A percentile compares a stretch with the other conserved stretches of the same genome.
phyloP scores from a whole-genome alignment of 53 echinoderm and acorn worm species.

The Patiria pectinifera region DNA sequence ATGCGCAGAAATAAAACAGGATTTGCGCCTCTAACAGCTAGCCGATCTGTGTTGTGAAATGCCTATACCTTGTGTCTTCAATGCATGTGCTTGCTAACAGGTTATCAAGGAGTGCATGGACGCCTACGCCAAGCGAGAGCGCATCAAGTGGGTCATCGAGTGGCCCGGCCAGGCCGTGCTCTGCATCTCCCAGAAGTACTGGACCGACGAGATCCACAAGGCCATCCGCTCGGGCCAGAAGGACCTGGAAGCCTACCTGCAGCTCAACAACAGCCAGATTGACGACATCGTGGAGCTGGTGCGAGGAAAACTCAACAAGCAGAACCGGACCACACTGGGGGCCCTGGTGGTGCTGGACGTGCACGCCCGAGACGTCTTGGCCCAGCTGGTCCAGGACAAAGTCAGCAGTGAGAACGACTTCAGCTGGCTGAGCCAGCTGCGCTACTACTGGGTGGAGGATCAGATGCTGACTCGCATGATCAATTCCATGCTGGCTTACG shows the following conservation, averaged over 20 bases:
- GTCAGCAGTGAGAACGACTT: slow-evolving; percentile 92
- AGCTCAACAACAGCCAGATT: slow-evolving; percentile 92
- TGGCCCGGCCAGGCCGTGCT: slow-evolving; percentile 98
- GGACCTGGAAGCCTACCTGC: slow-evolving; percentile 81
- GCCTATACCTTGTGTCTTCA: neutral
- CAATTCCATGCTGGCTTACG: slow-evolving; percentile 97
- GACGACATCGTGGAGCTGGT: slow-evolving; percentile 97
- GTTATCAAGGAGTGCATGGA: slow-evolving; percentile 93
- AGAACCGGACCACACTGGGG: slow-evolving; percentile 98
- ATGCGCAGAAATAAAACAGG: too few species aligned
- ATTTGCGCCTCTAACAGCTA: too few species aligned
- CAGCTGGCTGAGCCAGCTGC: slow-evolving; percentile 94
- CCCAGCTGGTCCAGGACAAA: slow-evolving; percentile 74
- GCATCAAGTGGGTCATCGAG: slow-evolving; percentile 90
- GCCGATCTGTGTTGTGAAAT: too few species aligned
- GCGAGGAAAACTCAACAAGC: slow-evolving; percentile 98
- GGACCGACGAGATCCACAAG: slow-evolving; percentile 95
- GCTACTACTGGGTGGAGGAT: slow-evolving; percentile 95
- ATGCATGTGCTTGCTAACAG: slow-evolving; percentile 29
- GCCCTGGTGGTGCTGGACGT: slow-evolving; percentile 98
- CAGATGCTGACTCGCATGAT: slow-evolving; percentile 97
- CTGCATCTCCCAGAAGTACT: slow-evolving; percentile 90
- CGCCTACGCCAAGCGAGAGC: slow-evolving; percentile 78
- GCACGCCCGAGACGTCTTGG: slow-evolving; percentile 93
- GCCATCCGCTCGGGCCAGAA: slow-evolving; percentile 84